Percentiles rank a stretch among this genome's conserved stretches.
Conservation (phyloP, 2,797 vertebrate species). For the Lophotriccus pileatus region DNA sequence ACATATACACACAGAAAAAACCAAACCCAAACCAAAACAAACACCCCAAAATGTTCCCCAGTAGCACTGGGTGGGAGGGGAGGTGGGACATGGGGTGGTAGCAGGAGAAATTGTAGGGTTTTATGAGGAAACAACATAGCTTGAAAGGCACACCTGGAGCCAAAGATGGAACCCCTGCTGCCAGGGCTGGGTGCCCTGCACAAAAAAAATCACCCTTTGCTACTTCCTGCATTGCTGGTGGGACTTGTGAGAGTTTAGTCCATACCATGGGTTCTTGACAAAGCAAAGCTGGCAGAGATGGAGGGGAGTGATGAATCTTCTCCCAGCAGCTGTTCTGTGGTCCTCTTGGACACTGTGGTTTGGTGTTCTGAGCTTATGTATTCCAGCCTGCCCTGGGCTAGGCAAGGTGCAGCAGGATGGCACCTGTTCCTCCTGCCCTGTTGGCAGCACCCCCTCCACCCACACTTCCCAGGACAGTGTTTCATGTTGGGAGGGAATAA, state of each 20-base stretch:
- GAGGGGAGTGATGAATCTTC: background rate
- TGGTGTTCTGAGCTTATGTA: background rate
- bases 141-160: background rate
- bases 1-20: background rate
- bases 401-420: rapidly evolving
- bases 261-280: background rate
- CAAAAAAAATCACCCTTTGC: background rate
- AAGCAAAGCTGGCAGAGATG: background rate
- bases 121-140: background rate
- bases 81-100: background rate
- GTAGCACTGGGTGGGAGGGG: background rate
- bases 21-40: too few species aligned
- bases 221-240: background rate
- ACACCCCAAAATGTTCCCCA: background rate
- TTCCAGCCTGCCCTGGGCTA: background rate
- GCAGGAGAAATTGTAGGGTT: background rate
- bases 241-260: background rate
- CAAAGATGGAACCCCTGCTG: background rate
- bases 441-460: background rate
- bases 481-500: background rate
- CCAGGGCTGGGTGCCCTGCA: background rate
- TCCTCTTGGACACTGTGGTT: background rate
- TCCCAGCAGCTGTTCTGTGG: background rate
- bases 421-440: background rate
- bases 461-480: background rate